Percentiles rank a stretch among this genome's conserved stretches.
Conservation (phyloP, 2,797 vertebrate species). For the Acropternis orthonyx region DNA sequence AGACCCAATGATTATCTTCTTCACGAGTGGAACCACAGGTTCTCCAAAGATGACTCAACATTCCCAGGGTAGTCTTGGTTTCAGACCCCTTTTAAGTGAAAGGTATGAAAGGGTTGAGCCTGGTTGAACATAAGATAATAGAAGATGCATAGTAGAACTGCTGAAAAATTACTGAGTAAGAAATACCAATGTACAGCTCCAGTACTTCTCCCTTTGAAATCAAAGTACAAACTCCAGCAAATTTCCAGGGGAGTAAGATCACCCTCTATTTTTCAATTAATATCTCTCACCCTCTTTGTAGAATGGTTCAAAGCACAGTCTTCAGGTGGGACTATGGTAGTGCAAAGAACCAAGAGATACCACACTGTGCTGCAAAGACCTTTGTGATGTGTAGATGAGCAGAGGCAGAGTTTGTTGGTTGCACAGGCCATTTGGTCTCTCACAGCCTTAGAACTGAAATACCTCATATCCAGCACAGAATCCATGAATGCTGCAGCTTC, state of each 20-base stretch:
- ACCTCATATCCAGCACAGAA: background rate
- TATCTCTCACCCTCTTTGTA: background rate
- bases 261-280: background rate
- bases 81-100: conserved; percentile 77
- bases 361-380: background rate
- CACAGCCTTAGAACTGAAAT: background rate
- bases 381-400: background rate
- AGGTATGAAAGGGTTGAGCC: conserved; percentile 60
- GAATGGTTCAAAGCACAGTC: background rate
- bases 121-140: background rate
- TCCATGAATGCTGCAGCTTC: background rate
- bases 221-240: background rate
- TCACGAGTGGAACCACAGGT: conserved; percentile 86
- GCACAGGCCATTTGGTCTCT: background rate
- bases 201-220: background rate
- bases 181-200: background rate
- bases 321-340: background rate
- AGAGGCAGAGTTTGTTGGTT: background rate
- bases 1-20: conserved; percentile 81
- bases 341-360: background rate
- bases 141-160: background rate
- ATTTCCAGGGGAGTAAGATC: background rate
- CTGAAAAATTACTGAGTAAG: background rate
- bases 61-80: conserved; percentile 79
- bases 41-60: conserved; percentile 84